Evolutionary conservation across 2,113 vertebrate genomes (phyloP).

Genomic region (Melanostigma gelatinosum): DNA sequence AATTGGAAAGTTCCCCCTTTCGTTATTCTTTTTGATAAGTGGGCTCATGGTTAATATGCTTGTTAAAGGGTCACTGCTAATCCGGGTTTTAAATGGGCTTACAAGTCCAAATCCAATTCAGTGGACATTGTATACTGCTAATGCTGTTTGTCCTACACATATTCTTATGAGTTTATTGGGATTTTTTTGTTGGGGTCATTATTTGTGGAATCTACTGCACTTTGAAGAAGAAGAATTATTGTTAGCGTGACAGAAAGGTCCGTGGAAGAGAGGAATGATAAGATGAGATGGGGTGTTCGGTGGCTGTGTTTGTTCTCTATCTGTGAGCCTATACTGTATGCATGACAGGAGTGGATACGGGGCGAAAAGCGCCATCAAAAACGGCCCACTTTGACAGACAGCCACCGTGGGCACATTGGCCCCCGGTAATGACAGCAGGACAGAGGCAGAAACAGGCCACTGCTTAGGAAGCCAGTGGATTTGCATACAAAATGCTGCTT

Average conservation of each 20-base stretch:
- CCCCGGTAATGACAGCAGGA: conserved; percentile 67
- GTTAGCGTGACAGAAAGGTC: conserved; percentile 12
- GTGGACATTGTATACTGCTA: conserved; percentile 51
- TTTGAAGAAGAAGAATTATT: neutral
- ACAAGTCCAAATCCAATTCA: conserved; percentile 70
- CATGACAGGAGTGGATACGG: conserved; percentile 35
- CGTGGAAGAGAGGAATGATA: conserved; percentile 4
- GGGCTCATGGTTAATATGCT: conserved; percentile 65
- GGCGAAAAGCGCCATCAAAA: conserved; percentile 27
- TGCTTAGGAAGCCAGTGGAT: conserved; percentile 73
- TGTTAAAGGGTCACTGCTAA: conserved; percentile 67
- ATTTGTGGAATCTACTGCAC: conserved; percentile 3
- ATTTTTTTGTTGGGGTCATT: conserved; percentile 24
- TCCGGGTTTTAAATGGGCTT: conserved; percentile 62
- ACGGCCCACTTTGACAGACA: conserved; percentile 67
- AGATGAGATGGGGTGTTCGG: neutral
- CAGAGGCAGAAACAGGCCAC: conserved; percentile 61
- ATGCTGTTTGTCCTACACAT: conserved; percentile 56
- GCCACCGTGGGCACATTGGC: conserved; percentile 54
- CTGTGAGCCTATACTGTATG: conserved; percentile 9
- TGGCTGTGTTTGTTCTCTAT: conserved; percentile 2
- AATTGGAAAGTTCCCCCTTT: conserved; percentile 54
- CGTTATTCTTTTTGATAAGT: conserved; percentile 58
- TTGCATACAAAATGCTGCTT: conserved; percentile 81
- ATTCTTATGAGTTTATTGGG: conserved; percentile 19